Evolutionary conservation across 2,797 vertebrate genomes (phyloP).

Genomic region (Coccyzus lansbergi): DNA sequence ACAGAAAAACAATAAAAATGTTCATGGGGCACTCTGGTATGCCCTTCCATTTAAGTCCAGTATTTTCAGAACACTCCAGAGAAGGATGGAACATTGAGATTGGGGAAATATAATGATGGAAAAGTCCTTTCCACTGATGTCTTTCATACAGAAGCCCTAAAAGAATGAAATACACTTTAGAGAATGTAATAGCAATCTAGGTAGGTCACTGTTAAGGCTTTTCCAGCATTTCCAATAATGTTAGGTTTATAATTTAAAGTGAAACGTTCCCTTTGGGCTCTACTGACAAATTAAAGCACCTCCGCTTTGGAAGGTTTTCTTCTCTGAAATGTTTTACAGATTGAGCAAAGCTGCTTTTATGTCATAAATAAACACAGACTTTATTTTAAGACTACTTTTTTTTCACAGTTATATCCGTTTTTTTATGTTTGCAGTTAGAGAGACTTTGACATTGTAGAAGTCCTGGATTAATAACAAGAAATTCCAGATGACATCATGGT

Average conservation of each 20-base stretch:
- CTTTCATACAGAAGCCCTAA: background rate
- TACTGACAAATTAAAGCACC: background rate
- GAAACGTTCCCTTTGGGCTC: background rate
- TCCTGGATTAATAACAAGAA: background rate
- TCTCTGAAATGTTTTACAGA: background rate
- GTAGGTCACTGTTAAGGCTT: background rate
- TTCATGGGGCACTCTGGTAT: background rate
- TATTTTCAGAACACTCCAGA: background rate
- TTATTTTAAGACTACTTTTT: background rate
- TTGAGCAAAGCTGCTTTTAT: background rate
- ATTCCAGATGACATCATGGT: background rate
- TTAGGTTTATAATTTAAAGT: constrained; percentile 8
- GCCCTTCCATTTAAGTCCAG: background rate
- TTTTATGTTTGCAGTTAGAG: background rate
- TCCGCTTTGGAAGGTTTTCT: background rate
- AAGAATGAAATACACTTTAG: background rate
- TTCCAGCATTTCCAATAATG: background rate
- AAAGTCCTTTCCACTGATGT: background rate
- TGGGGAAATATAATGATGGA: background rate
- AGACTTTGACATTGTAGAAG: background rate
- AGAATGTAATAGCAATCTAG: background rate
- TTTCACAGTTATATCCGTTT: background rate
- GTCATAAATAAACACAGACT: background rate
- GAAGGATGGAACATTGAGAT: background rate
- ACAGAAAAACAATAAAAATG: background rate